Evolutionary conservation across 2,797 vertebrate genomes (phyloP).

Genomic region (Girardinus metallicus): DNA sequence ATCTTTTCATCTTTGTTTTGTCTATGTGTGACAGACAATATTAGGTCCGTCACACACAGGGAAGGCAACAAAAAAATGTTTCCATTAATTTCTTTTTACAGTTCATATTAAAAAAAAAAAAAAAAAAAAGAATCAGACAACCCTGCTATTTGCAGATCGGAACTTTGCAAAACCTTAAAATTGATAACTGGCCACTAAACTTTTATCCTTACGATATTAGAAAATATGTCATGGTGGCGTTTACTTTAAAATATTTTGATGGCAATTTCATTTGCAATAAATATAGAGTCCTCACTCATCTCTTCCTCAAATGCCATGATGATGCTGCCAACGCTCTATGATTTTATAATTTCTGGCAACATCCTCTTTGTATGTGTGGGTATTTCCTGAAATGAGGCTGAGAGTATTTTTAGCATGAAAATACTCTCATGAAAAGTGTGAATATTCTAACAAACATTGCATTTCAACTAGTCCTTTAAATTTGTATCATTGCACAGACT

Average conservation of each 20-base stretch:
- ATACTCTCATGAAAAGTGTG: not conserved
- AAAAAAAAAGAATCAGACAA: not conserved
- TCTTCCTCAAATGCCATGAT: not conserved
- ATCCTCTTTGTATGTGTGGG: not conserved
- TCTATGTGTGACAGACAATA: not conserved
- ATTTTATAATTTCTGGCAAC: not conserved
- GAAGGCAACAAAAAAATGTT: too few relatives aligned
- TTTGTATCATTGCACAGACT: not conserved
- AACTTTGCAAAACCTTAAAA: not conserved
- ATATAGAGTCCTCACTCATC: not conserved
- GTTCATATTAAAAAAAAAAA: not conserved
- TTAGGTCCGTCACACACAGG: not conserved
- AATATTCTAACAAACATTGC: not conserved
- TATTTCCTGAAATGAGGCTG: not conserved
- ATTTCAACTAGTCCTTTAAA: not conserved
- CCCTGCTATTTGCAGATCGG: not conserved
- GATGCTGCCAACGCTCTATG: not conserved
- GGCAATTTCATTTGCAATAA: not conserved
- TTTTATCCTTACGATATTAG: not conserved
- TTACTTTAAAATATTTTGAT: not conserved
- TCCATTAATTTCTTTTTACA: too few relatives aligned
- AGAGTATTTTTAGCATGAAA: not conserved
- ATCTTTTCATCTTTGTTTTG: not conserved
- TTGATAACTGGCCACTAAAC: not conserved
- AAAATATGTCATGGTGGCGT: not conserved